These are phyloP conservation scores for Aurelia sp. DNA, from an alignment of 30 jellyfish, hydroid and myxozoan species.

Conservation along the genomic window DNA sequence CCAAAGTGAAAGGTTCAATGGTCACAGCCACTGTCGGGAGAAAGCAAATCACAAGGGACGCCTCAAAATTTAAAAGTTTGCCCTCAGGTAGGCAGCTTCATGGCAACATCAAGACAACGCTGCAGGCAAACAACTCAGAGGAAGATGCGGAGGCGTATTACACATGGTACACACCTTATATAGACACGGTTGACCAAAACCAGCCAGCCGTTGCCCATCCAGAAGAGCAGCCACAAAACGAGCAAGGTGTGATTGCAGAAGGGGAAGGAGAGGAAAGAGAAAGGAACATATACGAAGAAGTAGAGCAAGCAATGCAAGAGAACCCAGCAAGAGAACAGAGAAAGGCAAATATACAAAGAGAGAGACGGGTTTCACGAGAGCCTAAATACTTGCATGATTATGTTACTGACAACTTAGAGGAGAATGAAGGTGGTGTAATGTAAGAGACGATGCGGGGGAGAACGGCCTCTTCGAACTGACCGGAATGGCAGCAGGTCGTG, in stretches of 20 bases:
- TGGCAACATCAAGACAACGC: neutral
- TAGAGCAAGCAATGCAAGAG: neutral
- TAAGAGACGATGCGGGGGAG: neutral
- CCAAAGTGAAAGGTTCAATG: constrained; percentile 3
- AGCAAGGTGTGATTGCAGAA: neutral
- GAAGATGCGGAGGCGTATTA: neutral
- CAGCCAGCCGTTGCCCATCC: neutral
- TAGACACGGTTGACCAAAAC: neutral
- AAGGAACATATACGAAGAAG: constrained; percentile 3
- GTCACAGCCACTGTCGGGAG: neutral
- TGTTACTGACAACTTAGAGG: neutral
- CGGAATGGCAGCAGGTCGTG: neutral
- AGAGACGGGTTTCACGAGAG: neutral
- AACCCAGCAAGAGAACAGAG: neutral
- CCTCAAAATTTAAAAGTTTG: neutral
- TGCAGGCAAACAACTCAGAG: neutral
- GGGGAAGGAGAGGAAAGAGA: neutral
- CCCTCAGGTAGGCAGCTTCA: neutral
- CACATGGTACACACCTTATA: neutral
- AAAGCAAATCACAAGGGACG: neutral
- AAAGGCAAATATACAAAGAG: neutral
- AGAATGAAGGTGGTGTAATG: neutral
- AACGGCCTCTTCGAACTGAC: neutral
- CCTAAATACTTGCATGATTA: neutral
- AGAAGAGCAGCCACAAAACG: too few species aligned